These are phyloP conservation scores for Staurois parvus DNA, from an alignment of 2,797 vertebrate genomes.

Conservation along the genomic window DNA sequence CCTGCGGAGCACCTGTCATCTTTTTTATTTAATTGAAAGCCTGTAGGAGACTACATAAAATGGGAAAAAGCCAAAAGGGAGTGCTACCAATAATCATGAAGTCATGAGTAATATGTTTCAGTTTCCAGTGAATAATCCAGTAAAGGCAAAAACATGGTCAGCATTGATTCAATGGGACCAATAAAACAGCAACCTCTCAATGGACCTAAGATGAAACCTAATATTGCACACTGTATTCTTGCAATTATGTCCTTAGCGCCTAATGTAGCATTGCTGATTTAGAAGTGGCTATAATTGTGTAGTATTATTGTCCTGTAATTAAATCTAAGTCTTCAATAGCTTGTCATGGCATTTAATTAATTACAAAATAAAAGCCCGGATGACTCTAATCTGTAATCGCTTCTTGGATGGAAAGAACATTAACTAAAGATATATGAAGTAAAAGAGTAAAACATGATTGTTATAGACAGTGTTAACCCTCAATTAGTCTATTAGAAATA, in stretches of 20 bases:
- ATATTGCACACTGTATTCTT: not conserved
- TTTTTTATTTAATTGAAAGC: not conserved
- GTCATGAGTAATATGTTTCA: slow-evolving; percentile 12
- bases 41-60: not conserved
- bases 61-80: not conserved
- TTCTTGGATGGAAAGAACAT: too few relatives aligned
- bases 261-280: not conserved
- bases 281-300: too few relatives aligned
- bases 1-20: not conserved
- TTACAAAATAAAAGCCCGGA: too few relatives aligned
- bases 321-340: too few relatives aligned
- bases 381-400: too few relatives aligned
- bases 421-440: too few relatives aligned
- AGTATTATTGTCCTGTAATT: too few relatives aligned
- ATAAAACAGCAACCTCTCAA: not conserved
- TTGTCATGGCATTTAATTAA: too few relatives aligned
- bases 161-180: not conserved
- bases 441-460: too few relatives aligned
- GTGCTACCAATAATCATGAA: not conserved
- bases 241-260: not conserved
- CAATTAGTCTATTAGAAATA: too few relatives aligned
- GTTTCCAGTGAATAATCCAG: not conserved
- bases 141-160: not conserved
- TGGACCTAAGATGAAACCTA: not conserved
- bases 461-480: too few relatives aligned